A percentile compares a stretch with the other conserved stretches of the same genome.
phyloP scores from a whole-genome alignment of 2,797 vertebrate genomes.

The Megalops cyprinoides region DNA sequence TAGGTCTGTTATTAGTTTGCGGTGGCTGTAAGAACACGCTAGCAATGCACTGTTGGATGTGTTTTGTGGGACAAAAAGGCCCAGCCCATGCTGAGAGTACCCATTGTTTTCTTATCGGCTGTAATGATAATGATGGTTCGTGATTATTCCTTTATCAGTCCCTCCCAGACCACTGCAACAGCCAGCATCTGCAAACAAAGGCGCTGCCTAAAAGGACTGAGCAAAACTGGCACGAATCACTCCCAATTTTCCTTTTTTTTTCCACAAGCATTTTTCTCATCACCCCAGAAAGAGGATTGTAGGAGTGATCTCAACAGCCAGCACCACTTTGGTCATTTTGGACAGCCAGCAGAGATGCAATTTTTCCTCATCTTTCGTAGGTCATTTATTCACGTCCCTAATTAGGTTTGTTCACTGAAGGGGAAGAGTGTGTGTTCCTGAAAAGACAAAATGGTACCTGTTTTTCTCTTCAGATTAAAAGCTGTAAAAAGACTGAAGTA shows the following conservation, averaged over 20 bases:
- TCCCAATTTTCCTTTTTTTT: constrained; percentile 37
- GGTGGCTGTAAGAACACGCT: not conserved
- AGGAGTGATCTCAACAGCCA: not conserved
- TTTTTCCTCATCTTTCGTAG: not conserved
- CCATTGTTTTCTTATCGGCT: constrained; percentile 38
- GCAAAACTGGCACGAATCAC: constrained; percentile 54
- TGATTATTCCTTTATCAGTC: constrained; percentile 57
- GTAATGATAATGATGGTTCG: constrained; percentile 23
- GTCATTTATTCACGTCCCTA: not conserved
- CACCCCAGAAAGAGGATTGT: not conserved
- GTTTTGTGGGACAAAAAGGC: constrained; percentile 9
- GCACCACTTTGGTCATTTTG: not conserved
- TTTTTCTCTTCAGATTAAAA: too few relatives aligned
- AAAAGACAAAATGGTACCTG: not conserved
- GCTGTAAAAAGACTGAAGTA: too few relatives aligned
- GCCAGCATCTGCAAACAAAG: constrained; percentile 48
- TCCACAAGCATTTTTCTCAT: not conserved
- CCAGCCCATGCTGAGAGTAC: constrained; percentile 15
- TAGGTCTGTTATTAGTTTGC: not conserved
- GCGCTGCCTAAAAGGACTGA: constrained; percentile 37
- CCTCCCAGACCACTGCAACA: constrained; percentile 50
- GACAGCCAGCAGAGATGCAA: too few relatives aligned
- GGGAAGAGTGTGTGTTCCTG: not conserved
- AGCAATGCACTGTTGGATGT: not conserved
- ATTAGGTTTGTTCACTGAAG: not conserved